phyloP scores from a whole-genome alignment of 2,797 vertebrate genomes.

The Urosaurus nigricauda region DNA sequence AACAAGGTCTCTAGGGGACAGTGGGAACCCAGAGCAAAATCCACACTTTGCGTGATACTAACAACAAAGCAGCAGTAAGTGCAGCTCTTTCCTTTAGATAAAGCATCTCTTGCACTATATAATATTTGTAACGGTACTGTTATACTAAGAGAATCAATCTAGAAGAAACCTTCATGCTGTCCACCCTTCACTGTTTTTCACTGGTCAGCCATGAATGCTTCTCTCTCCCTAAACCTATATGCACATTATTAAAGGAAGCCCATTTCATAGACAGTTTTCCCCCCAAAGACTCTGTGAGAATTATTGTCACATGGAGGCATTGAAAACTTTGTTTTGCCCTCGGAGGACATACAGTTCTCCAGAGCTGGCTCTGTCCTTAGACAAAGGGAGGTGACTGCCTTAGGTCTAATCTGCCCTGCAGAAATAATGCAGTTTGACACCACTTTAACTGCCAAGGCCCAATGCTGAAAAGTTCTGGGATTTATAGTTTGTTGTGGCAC shows the following conservation, averaged over 20 bases:
- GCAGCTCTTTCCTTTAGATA: neutral
- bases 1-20: neutral
- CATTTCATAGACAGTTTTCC: neutral
- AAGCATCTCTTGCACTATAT: neutral
- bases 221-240: neutral
- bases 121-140: constrained; percentile 5
- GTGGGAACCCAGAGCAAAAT: neutral
- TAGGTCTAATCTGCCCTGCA: too few relatives aligned
- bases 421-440: too few relatives aligned
- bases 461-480: too few relatives aligned
- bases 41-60: neutral
- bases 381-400: neutral
- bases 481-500: too few relatives aligned
- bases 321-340: neutral
- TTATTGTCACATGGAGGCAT: neutral
- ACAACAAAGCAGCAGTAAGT: constrained; percentile 1
- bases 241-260: neutral
- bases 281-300: neutral
- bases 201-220: neutral
- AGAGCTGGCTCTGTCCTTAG: neutral
- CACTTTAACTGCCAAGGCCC: too few relatives aligned
- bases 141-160: neutral
- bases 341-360: neutral
- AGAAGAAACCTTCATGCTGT: neutral
- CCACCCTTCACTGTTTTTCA: neutral